Base-by-base conservation (phyloP, 1,140 invertebrate species). In the Drosophila quadrilineata region DNA sequence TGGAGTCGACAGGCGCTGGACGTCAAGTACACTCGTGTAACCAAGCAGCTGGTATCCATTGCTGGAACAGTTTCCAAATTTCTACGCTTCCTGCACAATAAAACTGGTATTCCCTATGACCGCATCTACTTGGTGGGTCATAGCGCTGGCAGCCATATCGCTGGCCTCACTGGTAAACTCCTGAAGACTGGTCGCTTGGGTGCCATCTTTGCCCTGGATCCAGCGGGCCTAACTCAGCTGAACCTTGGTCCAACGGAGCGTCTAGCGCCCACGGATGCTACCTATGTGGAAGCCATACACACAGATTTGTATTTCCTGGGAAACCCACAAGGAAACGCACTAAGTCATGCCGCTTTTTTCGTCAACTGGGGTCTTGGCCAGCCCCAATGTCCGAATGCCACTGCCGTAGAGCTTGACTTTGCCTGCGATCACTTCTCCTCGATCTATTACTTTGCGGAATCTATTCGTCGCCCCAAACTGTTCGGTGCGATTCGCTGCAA, bases 261-360 rank as follows among this genome's bases (percentile, higher is more conserved):
- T 22, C 85, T 94, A n/a, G 91, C 93, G 48, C 82, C 89, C 6
- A 87, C 70, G 1, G 94, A 95, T 79, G 94, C 93, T 0, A 41
- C 91, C 0, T 93, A 94, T 66, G 94, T 95, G 0, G 93, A 95
- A 82, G 92, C 94, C 0, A 94, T 96, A 54, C 95, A 96, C 75
- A 94, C 95, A 0, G 93, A 94, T 66, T 91, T 91, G 9, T 92
- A 92, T 6, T 86, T 92, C 24, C 87, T 94, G 10, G 93, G 92
- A 62, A 87, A 88, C 21, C 87, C 87, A 9, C 38, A 62, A 3
- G 91, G 91, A 2, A 90, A 91, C 2, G 36, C 29, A 5, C 87
- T 94, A 3, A 94, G 93, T 1, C 92, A 94, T 53, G 93, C 93
- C 24, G 94, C 95, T 85, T 95, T 94, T 71, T 94, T 93, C 67